Conservation (phyloP, 2,888 invertebrate species). For the Lycaena phlaeas region DNA sequence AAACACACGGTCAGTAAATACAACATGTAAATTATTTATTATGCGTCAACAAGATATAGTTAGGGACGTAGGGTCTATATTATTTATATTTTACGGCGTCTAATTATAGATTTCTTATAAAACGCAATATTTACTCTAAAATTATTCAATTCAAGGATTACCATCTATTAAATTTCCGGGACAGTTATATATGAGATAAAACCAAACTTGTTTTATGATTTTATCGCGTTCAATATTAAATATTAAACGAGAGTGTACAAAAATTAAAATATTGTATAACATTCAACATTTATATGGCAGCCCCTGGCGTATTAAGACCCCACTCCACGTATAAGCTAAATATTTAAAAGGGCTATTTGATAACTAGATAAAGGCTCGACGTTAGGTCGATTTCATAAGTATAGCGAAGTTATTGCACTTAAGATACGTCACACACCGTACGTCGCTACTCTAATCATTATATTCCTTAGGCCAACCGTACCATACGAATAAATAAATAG, state of each 20-base stretch:
- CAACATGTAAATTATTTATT: slow-evolving; percentile 46
- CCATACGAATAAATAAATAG: slow-evolving; percentile 4
- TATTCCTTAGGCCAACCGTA: slow-evolving; percentile 26
- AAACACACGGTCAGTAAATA: slow-evolving; percentile 34
- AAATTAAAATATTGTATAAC: no score
- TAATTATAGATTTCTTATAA: no score
- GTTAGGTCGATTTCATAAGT: slow-evolving; percentile 45
- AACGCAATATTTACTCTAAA: no score
- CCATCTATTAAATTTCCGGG: no score
- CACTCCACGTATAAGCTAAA: slow-evolving; percentile 32
- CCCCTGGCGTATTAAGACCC: slow-evolving; percentile 24
- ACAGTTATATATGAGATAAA: no score
- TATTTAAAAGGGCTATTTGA: slow-evolving; percentile 35
- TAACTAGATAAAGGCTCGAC: slow-evolving; percentile 49
- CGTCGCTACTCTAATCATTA: slow-evolving; percentile 14
- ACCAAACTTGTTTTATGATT: no score
- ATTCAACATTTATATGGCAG: not conserved
- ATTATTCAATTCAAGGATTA: no score
- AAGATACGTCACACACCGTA: slow-evolving; percentile 28
- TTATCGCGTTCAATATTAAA: no score
- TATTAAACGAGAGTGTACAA: no score
- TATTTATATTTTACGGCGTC: slow-evolving; percentile 21
- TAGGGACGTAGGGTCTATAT: slow-evolving; percentile 16
- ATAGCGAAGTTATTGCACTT: slow-evolving; percentile 54
- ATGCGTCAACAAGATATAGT: slow-evolving; percentile 60